Conservation (phyloP, 1,140 invertebrate species). For the Hypothenemus hampei region DNA sequence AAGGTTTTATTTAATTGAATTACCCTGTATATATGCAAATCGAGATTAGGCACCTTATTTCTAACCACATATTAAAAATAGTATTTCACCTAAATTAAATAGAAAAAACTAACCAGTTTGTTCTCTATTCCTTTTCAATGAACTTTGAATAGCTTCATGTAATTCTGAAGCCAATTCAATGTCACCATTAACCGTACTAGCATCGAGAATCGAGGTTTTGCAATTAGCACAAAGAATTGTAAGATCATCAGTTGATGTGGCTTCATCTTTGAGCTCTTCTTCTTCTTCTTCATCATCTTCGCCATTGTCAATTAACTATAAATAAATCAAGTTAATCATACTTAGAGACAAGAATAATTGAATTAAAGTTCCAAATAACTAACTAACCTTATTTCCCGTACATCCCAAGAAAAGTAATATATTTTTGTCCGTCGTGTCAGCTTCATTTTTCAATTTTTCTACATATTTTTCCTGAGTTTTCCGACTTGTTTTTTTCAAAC, state of each 20-base stretch:
- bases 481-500: conserved; percentile 38
- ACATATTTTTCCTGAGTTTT: conserved; percentile 37
- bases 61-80: too few species aligned
- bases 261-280: conserved; percentile 28
- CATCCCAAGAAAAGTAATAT: conserved; percentile 27
- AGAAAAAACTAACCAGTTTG: conserved; percentile 16
- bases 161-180: conserved; percentile 34
- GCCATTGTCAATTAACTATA: conserved; percentile 18
- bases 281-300: conserved; percentile 24
- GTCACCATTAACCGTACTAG: conserved; percentile 33
- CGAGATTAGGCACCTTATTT: too few species aligned
- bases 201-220: conserved; percentile 31
- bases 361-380: conserved; percentile 3
- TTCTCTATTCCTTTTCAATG: conserved; percentile 34
- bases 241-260: conserved; percentile 35
- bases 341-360: conserved; percentile 4
- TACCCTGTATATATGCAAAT: too few species aligned
- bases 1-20: too few species aligned
- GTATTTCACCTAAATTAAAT: too few species aligned
- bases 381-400: conserved; percentile 26
- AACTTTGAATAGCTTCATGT: conserved; percentile 37
- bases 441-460: conserved; percentile 28
- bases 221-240: conserved; percentile 33
- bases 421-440: conserved; percentile 28
- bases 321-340: background rate